phyloP scores from a whole-genome alignment of 2,797 vertebrate genomes.

The Pteropus rufus region DNA sequence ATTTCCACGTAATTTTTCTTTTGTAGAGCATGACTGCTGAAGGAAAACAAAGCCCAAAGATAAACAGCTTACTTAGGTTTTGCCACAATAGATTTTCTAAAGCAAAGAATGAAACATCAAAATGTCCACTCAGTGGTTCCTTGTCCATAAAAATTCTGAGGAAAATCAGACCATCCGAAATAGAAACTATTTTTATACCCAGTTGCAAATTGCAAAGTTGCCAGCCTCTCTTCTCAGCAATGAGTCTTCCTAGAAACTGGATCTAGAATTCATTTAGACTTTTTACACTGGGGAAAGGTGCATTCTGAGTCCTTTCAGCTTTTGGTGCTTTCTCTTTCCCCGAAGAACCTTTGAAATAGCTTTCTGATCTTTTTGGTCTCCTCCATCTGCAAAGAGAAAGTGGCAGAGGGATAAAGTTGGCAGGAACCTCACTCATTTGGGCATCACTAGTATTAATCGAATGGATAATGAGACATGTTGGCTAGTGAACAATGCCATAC shows the following conservation, averaged over 20 bases:
- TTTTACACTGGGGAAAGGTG: conserved; percentile 15
- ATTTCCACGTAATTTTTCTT: conserved; percentile 48
- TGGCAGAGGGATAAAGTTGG: not conserved
- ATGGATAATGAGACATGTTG: not conserved
- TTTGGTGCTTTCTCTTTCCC: not conserved
- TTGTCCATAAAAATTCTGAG: conserved; percentile 58
- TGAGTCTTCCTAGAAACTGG: conserved; percentile 28
- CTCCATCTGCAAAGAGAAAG: conserved; percentile 1
- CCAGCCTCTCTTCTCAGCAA: conserved; percentile 42
- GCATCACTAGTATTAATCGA: not conserved
- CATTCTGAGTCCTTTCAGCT: not conserved
- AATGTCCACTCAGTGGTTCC: conserved; percentile 34
- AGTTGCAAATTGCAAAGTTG: conserved; percentile 37
- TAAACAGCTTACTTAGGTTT: not conserved
- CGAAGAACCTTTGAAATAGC: conserved; percentile 32
- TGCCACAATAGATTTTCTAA: not conserved
- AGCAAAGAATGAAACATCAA: conserved; percentile 18
- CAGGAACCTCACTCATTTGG: not conserved
- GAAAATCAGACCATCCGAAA: conserved; percentile 56
- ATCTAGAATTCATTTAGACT: conserved; percentile 34
- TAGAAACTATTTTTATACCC: conserved; percentile 72
- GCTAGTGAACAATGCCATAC: not conserved
- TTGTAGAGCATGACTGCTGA: not conserved
- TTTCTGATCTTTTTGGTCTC: not conserved
- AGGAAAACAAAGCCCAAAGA: conserved; percentile 24